These are phyloP conservation scores for Trachops cirrhosus DNA, from an alignment of 2,797 vertebrate species.

Conservation along the genomic window DNA sequence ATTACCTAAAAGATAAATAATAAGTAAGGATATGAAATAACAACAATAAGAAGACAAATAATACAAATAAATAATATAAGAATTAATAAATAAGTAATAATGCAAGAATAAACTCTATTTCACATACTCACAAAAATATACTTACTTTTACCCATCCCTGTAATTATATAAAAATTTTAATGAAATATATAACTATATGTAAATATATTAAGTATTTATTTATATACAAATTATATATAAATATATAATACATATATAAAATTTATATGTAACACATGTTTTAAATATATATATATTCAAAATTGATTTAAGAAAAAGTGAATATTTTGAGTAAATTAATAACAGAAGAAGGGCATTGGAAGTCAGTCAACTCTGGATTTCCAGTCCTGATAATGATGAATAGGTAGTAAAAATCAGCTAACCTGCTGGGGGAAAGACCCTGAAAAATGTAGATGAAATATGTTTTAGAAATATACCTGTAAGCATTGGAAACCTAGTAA, in stretches of 20 bases:
- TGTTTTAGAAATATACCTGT: neutral
- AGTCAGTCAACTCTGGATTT: neutral
- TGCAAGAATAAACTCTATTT: neutral
- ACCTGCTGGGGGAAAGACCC: neutral
- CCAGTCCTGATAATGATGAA: neutral
- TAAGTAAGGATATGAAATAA: neutral
- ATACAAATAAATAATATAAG: neutral
- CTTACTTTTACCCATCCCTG: neutral
- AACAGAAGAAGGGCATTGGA: neutral
- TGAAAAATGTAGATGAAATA: neutral
- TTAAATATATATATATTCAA: neutral
- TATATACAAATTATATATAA: neutral
- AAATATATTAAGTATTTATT: neutral
- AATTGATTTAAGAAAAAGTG: neutral
- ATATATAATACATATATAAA: neutral
- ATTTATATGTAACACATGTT: neutral
- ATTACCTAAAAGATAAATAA: neutral
- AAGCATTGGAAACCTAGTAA: neutral
- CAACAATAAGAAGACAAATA: neutral
- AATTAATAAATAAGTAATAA: neutral
- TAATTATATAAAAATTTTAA: neutral
- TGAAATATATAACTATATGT: neutral
- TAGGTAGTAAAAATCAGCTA: neutral
- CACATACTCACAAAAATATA: neutral
- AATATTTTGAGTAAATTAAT: neutral